These are phyloP conservation scores for Ostrea denselamellosa DNA, from an alignment of 1,140 invertebrate species.

Conservation along the genomic window DNA sequence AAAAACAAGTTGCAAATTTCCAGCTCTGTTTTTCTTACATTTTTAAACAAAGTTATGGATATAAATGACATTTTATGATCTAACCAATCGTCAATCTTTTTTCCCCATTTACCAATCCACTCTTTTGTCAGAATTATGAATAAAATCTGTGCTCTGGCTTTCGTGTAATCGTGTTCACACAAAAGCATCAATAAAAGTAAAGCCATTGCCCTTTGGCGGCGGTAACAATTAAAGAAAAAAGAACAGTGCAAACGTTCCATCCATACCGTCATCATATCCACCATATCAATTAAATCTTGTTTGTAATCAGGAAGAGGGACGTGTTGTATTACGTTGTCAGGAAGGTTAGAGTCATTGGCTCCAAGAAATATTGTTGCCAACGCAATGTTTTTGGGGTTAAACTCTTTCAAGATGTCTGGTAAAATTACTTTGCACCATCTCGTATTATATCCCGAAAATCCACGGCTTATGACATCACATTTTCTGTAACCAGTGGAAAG, in stretches of 20 bases:
- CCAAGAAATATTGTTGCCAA: conserved; percentile 77
- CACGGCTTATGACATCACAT: conserved; percentile 78
- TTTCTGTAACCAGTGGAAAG: conserved; percentile 66
- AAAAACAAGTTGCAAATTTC: too few relatives aligned
- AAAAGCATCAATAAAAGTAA: too few relatives aligned
- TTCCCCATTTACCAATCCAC: too few relatives aligned
- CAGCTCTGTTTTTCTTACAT: too few relatives aligned
- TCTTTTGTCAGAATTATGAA: too few relatives aligned
- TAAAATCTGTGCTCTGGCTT: too few relatives aligned
- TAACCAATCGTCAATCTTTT: too few relatives aligned
- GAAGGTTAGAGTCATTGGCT: conserved; percentile 76
- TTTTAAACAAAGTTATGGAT: too few relatives aligned
- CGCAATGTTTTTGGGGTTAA: conserved; percentile 66
- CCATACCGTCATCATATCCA: conserved; percentile 72
- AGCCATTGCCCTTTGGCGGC: too few relatives aligned
- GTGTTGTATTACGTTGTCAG: conserved; percentile 72
- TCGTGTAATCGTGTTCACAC: too few relatives aligned
- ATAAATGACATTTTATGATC: too few relatives aligned
- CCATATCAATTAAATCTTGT: conserved; percentile 73
- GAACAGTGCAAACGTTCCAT: not conserved
- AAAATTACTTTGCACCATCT: conserved; percentile 74
- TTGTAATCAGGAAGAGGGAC: conserved; percentile 77
- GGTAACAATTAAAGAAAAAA: too few relatives aligned
- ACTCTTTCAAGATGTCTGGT: conserved; percentile 69
- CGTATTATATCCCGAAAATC: conserved; percentile 79